These are phyloP conservation scores for Epicampocera succincta DNA, from an alignment of 2,888 invertebrate genomes.

Conservation along the genomic window DNA sequence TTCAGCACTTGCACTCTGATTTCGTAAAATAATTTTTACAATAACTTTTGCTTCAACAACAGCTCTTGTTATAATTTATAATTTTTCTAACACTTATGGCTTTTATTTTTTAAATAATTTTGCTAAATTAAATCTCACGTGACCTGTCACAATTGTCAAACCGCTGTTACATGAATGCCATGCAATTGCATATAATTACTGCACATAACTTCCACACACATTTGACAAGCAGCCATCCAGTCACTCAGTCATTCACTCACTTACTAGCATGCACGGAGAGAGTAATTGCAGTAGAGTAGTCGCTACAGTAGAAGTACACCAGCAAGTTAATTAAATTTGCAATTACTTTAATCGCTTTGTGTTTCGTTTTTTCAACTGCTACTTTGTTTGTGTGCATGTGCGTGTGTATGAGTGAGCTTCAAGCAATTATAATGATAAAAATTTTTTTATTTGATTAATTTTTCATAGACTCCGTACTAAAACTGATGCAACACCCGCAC, in stretches of 20 bases:
- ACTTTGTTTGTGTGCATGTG: background rate
- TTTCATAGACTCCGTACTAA: constrained; percentile 65
- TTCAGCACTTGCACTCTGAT: constrained; percentile 29
- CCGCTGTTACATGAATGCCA: constrained; percentile 57
- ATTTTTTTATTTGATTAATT: constrained; percentile 60
- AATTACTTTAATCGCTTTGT: constrained; percentile 69
- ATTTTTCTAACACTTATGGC: background rate
- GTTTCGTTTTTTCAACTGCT: constrained; percentile 7
- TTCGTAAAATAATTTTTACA: background rate
- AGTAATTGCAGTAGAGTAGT: constrained; percentile 45
- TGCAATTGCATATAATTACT: constrained; percentile 68
- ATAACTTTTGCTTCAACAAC: background rate
- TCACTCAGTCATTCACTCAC: constrained; percentile 36
- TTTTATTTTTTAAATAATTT: constrained; percentile 26
- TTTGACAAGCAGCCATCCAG: constrained; percentile 39
- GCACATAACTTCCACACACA: constrained; percentile 56
- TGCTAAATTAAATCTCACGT: constrained; percentile 60
- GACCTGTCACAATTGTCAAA: constrained; percentile 68
- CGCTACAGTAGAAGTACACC: constrained; percentile 15
- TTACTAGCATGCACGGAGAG: constrained; percentile 19
- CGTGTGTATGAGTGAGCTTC: constrained; percentile 3
- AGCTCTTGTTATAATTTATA: constrained; percentile 19
- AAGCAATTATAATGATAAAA: constrained; percentile 59
- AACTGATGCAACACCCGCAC: constrained; percentile 74
- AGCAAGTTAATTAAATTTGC: constrained; percentile 69